phyloP scores from a whole-genome alignment of 1,140 invertebrate species.

The Maniola jurtina region DNA sequence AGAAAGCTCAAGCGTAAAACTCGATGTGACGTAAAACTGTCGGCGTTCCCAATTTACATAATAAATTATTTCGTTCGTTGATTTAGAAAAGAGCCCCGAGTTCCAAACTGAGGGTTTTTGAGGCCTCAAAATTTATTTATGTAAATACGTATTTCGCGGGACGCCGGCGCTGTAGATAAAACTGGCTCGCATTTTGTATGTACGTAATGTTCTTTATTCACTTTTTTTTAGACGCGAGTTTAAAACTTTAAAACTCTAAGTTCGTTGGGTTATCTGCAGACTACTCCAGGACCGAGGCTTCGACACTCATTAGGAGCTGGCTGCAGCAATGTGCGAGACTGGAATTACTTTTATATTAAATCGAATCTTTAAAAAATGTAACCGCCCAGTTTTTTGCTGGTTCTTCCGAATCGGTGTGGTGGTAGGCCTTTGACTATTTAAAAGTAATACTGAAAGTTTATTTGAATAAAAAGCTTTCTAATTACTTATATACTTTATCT shows the following conservation, averaged over 20 bases:
- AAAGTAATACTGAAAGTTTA: too few relatives aligned
- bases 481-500: too few relatives aligned
- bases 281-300: too few relatives aligned
- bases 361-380: too few relatives aligned
- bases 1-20: conserved; percentile 36
- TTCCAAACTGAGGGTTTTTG: conserved; percentile 36
- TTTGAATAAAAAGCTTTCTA: too few relatives aligned
- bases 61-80: conserved; percentile 42
- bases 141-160: conserved; percentile 38
- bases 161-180: conserved; percentile 22
- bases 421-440: too few relatives aligned
- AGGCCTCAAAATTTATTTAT: conserved; percentile 38
- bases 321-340: too few relatives aligned
- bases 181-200: conserved; percentile 16
- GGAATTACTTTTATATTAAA: too few relatives aligned
- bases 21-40: conserved; percentile 40
- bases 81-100: conserved; percentile 41
- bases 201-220: conserved; percentile 23
- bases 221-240: conserved; percentile 15
- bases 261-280: too few relatives aligned
- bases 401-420: too few relatives aligned
- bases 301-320: too few relatives aligned
- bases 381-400: too few relatives aligned
- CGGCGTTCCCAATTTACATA: conserved; percentile 38
- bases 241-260: neutral